phyloP scores from a whole-genome alignment of 1,140 invertebrate species.

The Parapsyche elsis region DNA sequence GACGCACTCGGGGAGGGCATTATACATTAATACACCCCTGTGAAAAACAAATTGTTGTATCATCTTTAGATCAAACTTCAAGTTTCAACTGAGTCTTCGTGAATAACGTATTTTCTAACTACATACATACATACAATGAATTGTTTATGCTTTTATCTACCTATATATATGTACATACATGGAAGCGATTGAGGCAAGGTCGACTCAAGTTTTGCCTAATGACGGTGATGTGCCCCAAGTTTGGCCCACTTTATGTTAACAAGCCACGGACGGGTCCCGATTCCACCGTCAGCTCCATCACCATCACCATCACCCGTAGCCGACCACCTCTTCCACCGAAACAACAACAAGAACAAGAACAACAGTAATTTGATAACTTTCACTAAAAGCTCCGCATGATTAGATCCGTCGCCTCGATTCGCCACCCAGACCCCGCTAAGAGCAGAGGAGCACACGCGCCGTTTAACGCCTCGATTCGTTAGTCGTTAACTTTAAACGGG shows the following conservation, averaged over 20 bases:
- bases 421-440: not conserved
- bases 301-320: not conserved
- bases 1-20: too few relatives aligned
- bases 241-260: slow-evolving; percentile 29
- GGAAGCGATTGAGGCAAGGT: slow-evolving; percentile 9
- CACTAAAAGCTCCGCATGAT: slow-evolving; percentile 25
- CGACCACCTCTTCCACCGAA: not conserved
- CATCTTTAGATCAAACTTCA: too few relatives aligned
- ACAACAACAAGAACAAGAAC: slow-evolving; percentile 19
- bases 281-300: not conserved
- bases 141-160: too few relatives aligned
- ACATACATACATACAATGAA: too few relatives aligned
- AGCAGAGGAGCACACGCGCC: not conserved
- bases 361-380: slow-evolving; percentile 33
- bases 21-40: too few relatives aligned
- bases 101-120: too few relatives aligned
- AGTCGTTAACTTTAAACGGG: not conserved
- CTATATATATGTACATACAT: too few relatives aligned
- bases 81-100: too few relatives aligned
- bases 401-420: slow-evolving; percentile 24
- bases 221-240: slow-evolving; percentile 19
- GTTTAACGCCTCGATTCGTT: slow-evolving; percentile 6
- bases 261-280: slow-evolving; percentile 8
- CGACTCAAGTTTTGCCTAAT: slow-evolving; percentile 21
- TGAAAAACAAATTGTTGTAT: too few relatives aligned